Evolutionary conservation across 2,113 vertebrate species (phyloP).

Genomic region (Cryptomyrus ogoouensis): DNA sequence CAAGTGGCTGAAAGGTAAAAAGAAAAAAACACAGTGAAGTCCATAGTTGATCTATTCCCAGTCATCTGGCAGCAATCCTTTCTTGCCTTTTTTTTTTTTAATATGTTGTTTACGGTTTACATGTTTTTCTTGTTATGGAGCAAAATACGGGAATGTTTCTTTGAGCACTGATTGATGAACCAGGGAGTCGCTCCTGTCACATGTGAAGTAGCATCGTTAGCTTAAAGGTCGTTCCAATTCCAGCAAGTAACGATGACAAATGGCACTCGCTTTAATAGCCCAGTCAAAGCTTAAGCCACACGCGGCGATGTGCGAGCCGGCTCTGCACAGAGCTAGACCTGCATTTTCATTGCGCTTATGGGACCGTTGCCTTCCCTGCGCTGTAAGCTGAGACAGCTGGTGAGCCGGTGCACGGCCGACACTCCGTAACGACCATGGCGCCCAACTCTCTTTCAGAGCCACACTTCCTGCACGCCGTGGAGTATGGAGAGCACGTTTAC

Average conservation of each 20-base stretch:
- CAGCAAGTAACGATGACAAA: slow-evolving; percentile 5
- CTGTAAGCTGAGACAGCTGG: neutral
- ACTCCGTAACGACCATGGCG: neutral
- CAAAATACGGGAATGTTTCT: neutral
- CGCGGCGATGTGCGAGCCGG: neutral
- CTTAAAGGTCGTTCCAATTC: neutral
- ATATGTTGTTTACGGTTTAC: neutral
- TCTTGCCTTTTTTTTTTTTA: neutral
- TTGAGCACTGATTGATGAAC: neutral
- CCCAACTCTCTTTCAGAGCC: slow-evolving; percentile 76
- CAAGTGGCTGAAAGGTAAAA: slow-evolving; percentile 97
- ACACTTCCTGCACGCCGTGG: slow-evolving; percentile 94
- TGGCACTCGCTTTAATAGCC: neutral
- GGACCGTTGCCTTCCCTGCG: neutral
- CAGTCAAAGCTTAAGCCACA: neutral
- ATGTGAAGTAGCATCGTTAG: neutral
- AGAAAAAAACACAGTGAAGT: neutral
- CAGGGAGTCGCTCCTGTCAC: neutral
- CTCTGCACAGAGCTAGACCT: too few relatives aligned
- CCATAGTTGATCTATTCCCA: neutral
- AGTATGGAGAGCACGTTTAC: slow-evolving; percentile 95
- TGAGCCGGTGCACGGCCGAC: neutral
- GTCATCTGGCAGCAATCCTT: neutral
- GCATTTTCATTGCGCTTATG: neutral
- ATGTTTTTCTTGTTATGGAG: neutral